A percentile compares a stretch with the other conserved stretches of the same genome.
Evolutionary conservation across 2,113 vertebrate genomes (phyloP).

Genomic region (Prunella himalayana): DNA sequence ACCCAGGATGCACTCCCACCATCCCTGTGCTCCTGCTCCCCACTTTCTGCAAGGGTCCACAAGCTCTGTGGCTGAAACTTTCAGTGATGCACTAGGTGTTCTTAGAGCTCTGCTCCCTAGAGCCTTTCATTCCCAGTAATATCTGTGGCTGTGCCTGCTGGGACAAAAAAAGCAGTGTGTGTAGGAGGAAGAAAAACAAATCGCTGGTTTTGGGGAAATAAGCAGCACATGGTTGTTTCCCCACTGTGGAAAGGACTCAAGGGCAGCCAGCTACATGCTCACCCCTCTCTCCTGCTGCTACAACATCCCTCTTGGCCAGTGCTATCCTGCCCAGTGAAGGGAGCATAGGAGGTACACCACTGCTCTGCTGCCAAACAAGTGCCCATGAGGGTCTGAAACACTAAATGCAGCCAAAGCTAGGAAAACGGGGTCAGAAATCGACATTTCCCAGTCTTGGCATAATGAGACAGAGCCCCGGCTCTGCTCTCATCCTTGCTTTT

Average conservation of each 20-base stretch:
- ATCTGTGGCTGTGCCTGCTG: background rate
- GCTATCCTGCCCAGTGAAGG: background rate
- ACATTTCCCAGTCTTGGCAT: background rate
- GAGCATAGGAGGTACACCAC: rapidly evolving
- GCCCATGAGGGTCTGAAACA: background rate
- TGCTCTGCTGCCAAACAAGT: background rate
- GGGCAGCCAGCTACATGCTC: background rate
- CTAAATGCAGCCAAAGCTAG: background rate
- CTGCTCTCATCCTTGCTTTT: background rate
- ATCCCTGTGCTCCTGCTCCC: background rate
- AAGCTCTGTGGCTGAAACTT: background rate
- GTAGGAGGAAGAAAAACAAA: background rate
- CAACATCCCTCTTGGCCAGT: background rate
- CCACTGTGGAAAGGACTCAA: background rate
- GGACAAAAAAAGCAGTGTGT: background rate
- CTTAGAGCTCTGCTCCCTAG: background rate
- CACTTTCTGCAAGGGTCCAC: rapidly evolving
- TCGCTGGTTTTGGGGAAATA: background rate
- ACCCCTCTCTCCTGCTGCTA: background rate
- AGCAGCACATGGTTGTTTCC: background rate
- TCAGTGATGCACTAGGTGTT: background rate
- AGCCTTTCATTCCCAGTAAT: background rate
- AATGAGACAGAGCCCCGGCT: background rate
- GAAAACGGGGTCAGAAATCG: background rate
- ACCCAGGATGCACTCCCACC: rapidly evolving